Base-by-base conservation (phyloP, 2,113 vertebrate genomes). In the Ceyx melanurus region DNA sequence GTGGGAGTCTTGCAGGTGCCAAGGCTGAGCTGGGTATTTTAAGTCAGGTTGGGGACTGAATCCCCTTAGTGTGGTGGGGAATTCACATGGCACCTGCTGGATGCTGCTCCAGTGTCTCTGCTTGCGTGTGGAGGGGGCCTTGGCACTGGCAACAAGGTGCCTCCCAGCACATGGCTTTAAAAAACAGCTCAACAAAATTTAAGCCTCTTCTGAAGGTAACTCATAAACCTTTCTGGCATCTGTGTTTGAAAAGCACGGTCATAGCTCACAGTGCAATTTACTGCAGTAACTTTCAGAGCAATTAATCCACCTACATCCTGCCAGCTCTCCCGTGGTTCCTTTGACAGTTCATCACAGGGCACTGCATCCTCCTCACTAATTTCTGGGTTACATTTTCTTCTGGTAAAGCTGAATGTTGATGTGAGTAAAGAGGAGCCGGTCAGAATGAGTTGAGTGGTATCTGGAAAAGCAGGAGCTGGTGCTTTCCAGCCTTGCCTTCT, bases 251-350 rank as follows among this genome's bases (percentile, higher is more conserved):
- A 83, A 93, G 23, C 68, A 29, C 50, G 13, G 51, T 37, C 72
- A 3, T 31, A 77, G 80, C 70, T 81, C 86, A 2, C 45, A 25
- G 53, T 68, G 62, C 45, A 23, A 28, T 68, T 72, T 45, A 42
- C 28, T 79, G 70, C 29, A 76, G 80, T 51, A 48, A 87, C 90
- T 65, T 86, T 86, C 40, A 82, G 93, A 93, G 90, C 83, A 76
- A 75, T 92, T 84, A 92, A 93, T 75, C 93, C 92, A 76, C 88
- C 90, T 86, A 21, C 19, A 2, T 88, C 77, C 78, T 86, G 58
- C 70, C 86, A 54, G 80, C 50, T 48, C 68, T 94, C 76, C 83
- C 0, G 4, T 0, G 0, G 72, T 74, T 75, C 70, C 73, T 96
- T 35, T 75, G 82, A 82, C 50, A 31, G 86, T 50, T 92, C 77